Conservation (phyloP, 2,888 invertebrate species). For the Epicampocera succincta region DNA sequence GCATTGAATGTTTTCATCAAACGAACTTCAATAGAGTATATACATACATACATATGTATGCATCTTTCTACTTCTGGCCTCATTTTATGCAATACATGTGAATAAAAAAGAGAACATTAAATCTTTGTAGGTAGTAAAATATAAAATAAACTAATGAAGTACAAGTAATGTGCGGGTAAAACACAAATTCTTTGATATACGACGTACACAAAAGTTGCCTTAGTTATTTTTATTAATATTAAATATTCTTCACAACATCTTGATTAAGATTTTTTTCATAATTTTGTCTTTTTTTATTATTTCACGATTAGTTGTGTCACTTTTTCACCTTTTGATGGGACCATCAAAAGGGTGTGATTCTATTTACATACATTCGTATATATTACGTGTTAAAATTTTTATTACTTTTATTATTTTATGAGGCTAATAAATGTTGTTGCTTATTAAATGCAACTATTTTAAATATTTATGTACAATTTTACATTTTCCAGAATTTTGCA, state of each 20-base stretch:
- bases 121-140: slow-evolving; percentile 25
- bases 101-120: slow-evolving; percentile 23
- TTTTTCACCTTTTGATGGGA: slow-evolving; percentile 56
- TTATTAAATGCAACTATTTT: slow-evolving; percentile 15
- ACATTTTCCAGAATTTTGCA: slow-evolving; percentile 14
- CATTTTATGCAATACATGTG: slow-evolving; percentile 33
- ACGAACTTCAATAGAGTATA: no score
- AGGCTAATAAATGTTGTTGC: slow-evolving; percentile 13
- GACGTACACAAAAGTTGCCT: slow-evolving; percentile 1
- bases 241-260: slow-evolving; percentile 21
- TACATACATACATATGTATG: neutral
- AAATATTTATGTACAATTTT: neutral
- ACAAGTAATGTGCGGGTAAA: slow-evolving; percentile 29
- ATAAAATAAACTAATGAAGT: slow-evolving; percentile 46
- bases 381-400: slow-evolving; percentile 44
- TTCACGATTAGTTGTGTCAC: slow-evolving; percentile 28
- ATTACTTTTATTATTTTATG: slow-evolving; percentile 17
- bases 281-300: slow-evolving; percentile 8
- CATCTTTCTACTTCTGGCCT: no score
- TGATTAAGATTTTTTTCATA: neutral
- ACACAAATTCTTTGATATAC: slow-evolving; percentile 11
- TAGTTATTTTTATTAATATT: slow-evolving; percentile 29
- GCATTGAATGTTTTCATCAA: no score
- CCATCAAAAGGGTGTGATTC: slow-evolving; percentile 64
- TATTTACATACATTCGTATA: slow-evolving; percentile 48